phyloP scores from a whole-genome alignment of 37 sponge, comb jelly and placozoan species.

The Theonella swinhoei region DNA sequence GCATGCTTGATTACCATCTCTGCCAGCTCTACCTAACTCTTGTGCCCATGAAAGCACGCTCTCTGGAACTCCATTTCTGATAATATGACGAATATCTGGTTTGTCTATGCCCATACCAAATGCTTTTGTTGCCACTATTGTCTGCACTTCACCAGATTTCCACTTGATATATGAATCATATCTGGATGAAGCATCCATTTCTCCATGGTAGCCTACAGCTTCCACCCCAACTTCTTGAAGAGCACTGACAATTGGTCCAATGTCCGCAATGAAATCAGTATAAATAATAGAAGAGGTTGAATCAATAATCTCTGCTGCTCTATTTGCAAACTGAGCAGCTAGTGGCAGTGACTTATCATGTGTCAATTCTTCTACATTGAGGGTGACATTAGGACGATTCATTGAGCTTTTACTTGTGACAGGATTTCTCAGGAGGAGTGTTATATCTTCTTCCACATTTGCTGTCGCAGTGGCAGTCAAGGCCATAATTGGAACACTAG shows the following conservation, averaged over 20 bases:
- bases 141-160: constrained; percentile 22
- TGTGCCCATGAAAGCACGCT: constrained; percentile 15
- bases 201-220: constrained; percentile 8
- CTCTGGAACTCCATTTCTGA: no score
- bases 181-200: constrained; percentile 34
- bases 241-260: no score
- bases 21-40: constrained; percentile 5
- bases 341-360: no score
- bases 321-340: no score
- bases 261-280: no score
- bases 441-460: constrained; percentile 1
- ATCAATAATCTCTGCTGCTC: no score
- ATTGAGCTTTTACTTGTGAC: neutral
- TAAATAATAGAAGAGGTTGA: no score
- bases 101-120: constrained; percentile 36
- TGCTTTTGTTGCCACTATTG: constrained; percentile 30
- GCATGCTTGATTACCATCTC: neutral
- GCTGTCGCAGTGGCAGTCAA: constrained; percentile 6
- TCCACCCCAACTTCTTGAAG: constrained; percentile 4
- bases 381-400: constrained; percentile 29
- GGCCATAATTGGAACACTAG: constrained; percentile 6
- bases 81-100: constrained; percentile 14
- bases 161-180: constrained; percentile 10
- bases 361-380: no score
- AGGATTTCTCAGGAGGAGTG: constrained; percentile 15